phyloP scores from a whole-genome alignment of 2,888 invertebrate species.

The Aspidiotus destructor region DNA sequence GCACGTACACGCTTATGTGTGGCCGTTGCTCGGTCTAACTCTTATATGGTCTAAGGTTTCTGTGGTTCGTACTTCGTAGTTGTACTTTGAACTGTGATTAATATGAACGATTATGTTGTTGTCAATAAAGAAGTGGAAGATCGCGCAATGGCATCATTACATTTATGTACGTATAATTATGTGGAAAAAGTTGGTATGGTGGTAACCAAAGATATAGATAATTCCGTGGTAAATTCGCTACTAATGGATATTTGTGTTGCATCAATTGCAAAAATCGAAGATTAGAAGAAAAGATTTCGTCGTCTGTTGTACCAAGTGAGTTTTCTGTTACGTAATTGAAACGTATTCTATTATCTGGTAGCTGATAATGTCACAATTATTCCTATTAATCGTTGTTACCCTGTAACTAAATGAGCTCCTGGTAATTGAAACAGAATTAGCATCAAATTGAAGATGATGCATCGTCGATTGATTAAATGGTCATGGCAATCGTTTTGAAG shows the following conservation, averaged over 20 bases:
- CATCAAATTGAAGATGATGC: no score
- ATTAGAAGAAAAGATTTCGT: slow-evolving; percentile 2
- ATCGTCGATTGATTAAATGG: no score
- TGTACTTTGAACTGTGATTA: no score
- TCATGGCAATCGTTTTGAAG: neutral
- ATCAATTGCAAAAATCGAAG: slow-evolving; percentile 3
- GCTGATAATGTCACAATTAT: slow-evolving; percentile 19
- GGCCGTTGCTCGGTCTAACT: no score
- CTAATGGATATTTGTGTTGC: slow-evolving; percentile 20
- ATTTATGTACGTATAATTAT: slow-evolving; percentile 6
- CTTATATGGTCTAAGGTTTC: no score
- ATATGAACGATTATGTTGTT: no score
- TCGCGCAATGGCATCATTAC: slow-evolving; percentile 20
- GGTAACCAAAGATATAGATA: neutral
- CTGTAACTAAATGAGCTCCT: no score
- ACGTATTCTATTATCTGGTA: slow-evolving; percentile 27
- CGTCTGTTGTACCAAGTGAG: slow-evolving; percentile 16
- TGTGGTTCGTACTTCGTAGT: no score
- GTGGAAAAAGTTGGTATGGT: slow-evolving; percentile 17
- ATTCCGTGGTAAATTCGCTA: neutral
- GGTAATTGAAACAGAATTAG: no score
- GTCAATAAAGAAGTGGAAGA: neutral
- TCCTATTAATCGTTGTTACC: neutral
- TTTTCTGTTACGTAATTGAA: slow-evolving; percentile 30
- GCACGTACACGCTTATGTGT: no score